Percentiles rank a stretch among this genome's conserved stretches.
These are phyloP conservation scores for Drosophila parabipectinata DNA, from an alignment of 1,140 invertebrate genomes.

Conservation along the genomic window DNA sequence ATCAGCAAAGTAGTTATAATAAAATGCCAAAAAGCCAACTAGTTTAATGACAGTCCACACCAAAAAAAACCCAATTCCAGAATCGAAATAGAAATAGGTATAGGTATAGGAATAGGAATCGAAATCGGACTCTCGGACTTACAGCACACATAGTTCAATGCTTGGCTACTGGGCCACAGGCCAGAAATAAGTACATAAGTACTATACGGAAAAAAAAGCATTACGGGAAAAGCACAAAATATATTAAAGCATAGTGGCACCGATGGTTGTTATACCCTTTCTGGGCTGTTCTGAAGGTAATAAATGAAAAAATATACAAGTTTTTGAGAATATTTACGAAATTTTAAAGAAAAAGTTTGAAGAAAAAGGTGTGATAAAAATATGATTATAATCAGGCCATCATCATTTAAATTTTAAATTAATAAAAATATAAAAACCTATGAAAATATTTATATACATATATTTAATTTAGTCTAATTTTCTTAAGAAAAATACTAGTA, in stretches of 20 bases:
- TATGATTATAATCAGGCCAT: too few relatives aligned
- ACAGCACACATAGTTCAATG: constrained; percentile 58
- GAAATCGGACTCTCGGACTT: constrained; percentile 40
- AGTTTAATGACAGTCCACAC: constrained; percentile 59
- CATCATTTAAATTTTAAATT: too few relatives aligned
- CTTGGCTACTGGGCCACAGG: constrained; percentile 59
- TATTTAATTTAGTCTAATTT: too few relatives aligned
- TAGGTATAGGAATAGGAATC: background rate
- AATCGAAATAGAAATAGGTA: constrained; percentile 5
- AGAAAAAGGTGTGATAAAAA: too few relatives aligned
- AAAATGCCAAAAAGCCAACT: constrained; percentile 45
- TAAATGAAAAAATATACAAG: background rate
- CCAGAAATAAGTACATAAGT: constrained; percentile 36
- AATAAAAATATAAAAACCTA: too few relatives aligned
- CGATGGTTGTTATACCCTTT: background rate
- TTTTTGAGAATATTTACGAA: too few relatives aligned
- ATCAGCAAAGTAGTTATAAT: constrained; percentile 32
- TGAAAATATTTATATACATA: too few relatives aligned
- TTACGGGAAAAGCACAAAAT: background rate
- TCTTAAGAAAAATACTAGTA: too few relatives aligned
- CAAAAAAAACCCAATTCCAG: constrained; percentile 2
- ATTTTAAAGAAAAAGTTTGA: too few relatives aligned
- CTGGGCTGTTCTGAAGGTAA: background rate
- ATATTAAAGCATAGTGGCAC: background rate
- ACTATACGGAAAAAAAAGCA: background rate